These are phyloP conservation scores for Toxonevra muliebris DNA, from an alignment of 2,888 invertebrate species.

Conservation along the genomic window DNA sequence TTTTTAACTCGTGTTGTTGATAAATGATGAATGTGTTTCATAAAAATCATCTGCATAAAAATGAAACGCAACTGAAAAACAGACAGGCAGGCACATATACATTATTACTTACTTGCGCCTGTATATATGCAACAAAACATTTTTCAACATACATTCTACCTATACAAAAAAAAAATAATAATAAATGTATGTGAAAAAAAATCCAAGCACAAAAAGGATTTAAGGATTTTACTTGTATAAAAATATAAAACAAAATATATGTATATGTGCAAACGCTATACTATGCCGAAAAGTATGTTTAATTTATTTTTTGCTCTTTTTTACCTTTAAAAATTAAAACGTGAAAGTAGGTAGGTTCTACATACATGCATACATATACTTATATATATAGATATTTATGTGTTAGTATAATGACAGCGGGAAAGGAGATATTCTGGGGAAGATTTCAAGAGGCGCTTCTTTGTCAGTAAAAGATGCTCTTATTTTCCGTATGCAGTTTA, in stretches of 20 bases:
- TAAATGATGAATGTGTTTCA: constrained; percentile 6
- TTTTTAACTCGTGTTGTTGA: neutral
- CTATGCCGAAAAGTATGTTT: neutral
- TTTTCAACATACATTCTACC: neutral
- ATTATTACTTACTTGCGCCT: neutral
- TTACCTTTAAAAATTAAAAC: neutral
- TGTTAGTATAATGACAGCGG: neutral
- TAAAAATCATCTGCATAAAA: constrained; percentile 2
- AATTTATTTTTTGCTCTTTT: neutral
- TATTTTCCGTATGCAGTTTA: no score
- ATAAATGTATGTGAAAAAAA: neutral
- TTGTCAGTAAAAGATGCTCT: no score
- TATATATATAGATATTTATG: constrained; percentile 4
- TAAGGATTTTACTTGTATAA: constrained; percentile 5
- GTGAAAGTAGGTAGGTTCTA: constrained; percentile 5
- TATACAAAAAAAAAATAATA: neutral
- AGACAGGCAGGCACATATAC: neutral
- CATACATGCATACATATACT: neutral
- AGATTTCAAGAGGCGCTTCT: no score
- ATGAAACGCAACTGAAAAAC: neutral
- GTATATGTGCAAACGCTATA: neutral
- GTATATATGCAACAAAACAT: neutral
- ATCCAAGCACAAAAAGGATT: neutral
- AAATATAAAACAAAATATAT: constrained; percentile 18
- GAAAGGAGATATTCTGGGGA: no score